Conservation (phyloP, 2,113 vertebrate species). For the Tylochromis polylepis region DNA sequence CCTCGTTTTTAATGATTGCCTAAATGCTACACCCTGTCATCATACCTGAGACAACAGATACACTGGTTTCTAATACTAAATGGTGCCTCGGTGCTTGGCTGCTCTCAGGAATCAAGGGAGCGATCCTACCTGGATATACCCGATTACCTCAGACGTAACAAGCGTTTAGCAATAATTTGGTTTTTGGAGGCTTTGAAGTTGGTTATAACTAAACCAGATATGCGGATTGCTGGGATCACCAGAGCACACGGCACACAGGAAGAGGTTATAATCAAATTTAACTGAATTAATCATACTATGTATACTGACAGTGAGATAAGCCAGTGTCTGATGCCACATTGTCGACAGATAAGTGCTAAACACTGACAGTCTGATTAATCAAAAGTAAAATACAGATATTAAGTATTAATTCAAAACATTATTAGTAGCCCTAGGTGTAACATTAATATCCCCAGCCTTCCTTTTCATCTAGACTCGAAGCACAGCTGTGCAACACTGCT, state of each 20-base stretch:
- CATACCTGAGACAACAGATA: not conserved
- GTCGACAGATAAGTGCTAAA: not conserved
- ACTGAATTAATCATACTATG: not conserved
- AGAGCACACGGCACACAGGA: not conserved
- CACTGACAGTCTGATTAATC: not conserved
- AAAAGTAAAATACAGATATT: not conserved
- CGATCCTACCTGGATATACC: fast-evolving
- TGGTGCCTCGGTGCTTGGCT: not conserved
- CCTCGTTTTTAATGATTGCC: not conserved
- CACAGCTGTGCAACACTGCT: not conserved
- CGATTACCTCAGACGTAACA: not conserved
- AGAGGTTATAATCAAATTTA: not conserved
- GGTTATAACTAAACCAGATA: not conserved
- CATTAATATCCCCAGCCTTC: not conserved
- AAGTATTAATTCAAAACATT: not conserved
- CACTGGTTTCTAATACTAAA: not conserved
- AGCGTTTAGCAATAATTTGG: not conserved
- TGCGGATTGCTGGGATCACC: not conserved
- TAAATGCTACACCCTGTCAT: not conserved
- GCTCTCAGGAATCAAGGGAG: fast-evolving
- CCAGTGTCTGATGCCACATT: not conserved
- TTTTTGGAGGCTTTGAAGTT: not conserved
- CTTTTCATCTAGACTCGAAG: not conserved
- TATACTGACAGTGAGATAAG: not conserved
- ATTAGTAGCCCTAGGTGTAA: not conserved